Evolutionary conservation across 2,888 invertebrate species (phyloP), one percentile per base, ranked within the genome.

Genomic region (Myopa testacea): DNA sequence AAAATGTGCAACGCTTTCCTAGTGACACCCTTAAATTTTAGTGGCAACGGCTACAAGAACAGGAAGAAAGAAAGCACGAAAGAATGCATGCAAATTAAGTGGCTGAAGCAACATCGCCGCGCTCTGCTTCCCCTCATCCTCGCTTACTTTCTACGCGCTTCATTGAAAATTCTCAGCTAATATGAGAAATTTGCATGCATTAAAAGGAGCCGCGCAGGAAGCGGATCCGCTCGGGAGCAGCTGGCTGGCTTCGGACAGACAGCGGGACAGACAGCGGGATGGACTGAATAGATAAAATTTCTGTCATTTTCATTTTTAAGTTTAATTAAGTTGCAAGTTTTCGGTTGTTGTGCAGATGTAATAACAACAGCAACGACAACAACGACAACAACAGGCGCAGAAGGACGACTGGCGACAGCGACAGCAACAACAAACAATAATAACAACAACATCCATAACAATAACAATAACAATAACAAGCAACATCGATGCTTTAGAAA

Each of bases 81-180:
- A 14, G 19, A 58, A 58, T 68, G 5, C 68, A 75, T 75, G 38
- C 58, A 75, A 75, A 75, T 67, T 68, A 60, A 75, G 68, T 75
- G 75, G 67, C 45, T 40, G 40, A 75, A 75, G 19, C 58, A 67
- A 19, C 67, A 26, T 55, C 34, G 16, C 55, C 52, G 26, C 26
- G 26, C 26, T 26, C 55, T n/a, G n/a, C n/a, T 26, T 58, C 16
- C 7, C 37, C n/a, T 45, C 40, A 2, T 62, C 55, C 6, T 63
- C 50, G 10, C 19, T 45, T 50, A 63, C 5, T 63, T 73, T 62
- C 63, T 63, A 62, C 26, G 58, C 37, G 75, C 68, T 75, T 75
- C 75, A 75, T 75, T 75, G 68, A 67, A 75, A 75, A 75, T 75
- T 68, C 75, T 58, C 60, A 75, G 19, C 75, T 75, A 45, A 68